A percentile compares a stretch with the other conserved stretches of the same genome.
Conservation (phyloP, 2,113 vertebrate genomes). For the Crypturellus undulatus region DNA sequence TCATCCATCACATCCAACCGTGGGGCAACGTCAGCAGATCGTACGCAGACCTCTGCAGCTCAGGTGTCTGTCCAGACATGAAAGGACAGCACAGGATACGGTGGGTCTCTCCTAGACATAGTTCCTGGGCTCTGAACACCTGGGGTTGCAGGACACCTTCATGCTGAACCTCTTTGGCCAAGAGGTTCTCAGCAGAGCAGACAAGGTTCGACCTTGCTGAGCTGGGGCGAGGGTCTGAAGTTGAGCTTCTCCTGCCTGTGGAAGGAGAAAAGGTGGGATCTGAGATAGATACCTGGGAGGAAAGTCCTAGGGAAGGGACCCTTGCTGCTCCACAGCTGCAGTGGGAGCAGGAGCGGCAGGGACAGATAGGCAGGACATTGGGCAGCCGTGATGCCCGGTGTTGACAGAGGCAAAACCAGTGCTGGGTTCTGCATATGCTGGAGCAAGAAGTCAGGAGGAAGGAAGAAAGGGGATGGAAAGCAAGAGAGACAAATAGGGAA, state of each 20-base stretch:
- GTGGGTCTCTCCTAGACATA: background rate
- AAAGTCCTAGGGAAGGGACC: no score
- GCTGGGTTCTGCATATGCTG: background rate
- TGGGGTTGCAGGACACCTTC: accelerated
- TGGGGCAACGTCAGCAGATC: background rate
- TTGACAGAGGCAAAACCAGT: no score
- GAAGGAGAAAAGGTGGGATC: background rate
- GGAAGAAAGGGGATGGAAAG: accelerated
- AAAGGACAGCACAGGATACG: background rate
- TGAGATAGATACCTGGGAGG: background rate
- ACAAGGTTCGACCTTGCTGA: background rate
- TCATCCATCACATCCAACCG: background rate
- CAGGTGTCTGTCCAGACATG: background rate
- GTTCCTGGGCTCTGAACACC: background rate
- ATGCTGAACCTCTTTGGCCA: background rate
- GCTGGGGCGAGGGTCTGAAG: background rate
- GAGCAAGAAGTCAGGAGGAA: accelerated
- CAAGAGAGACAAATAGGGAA: background rate
- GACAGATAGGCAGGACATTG: background rate
- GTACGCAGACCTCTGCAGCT: background rate
- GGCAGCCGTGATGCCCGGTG: background rate
- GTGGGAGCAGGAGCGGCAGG: no score
- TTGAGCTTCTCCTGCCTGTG: background rate
- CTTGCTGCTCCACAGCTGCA: background rate
- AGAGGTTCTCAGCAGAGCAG: background rate